phyloP scores from a whole-genome alignment of 2,888 invertebrate genomes.

The Phyllotreta striolata region DNA sequence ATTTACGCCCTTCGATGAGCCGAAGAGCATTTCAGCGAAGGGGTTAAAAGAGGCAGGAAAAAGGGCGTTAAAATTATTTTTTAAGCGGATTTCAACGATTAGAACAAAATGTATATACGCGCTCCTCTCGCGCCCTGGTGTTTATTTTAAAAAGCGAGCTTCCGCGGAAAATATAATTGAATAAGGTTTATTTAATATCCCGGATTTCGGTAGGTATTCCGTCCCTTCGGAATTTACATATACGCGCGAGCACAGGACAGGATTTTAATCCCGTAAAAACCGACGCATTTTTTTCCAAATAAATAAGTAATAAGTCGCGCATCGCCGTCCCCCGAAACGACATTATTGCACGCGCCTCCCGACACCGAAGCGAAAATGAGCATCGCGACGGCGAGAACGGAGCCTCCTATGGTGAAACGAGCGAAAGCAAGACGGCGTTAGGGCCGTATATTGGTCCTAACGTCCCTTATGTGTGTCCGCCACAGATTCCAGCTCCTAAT shows the following conservation, averaged over 20 bases:
- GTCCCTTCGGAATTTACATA: too few species aligned
- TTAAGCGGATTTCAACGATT: constrained; percentile 15
- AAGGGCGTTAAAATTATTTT: constrained; percentile 17
- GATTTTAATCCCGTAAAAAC: too few species aligned
- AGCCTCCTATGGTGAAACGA: constrained; percentile 30
- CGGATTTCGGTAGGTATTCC: constrained; percentile 5
- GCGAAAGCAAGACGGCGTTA: constrained; percentile 43
- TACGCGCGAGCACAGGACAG: too few species aligned
- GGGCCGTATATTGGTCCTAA: constrained; percentile 60
- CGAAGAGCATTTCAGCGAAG: constrained; percentile 7
- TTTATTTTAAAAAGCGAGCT: constrained; percentile 18
- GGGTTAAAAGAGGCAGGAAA: constrained; percentile 3
- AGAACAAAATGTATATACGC: constrained; percentile 10
- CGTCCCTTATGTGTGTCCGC: constrained; percentile 74
- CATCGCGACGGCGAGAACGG: constrained; percentile 27
- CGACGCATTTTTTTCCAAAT: constrained; percentile 1
- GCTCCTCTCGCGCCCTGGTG: too few species aligned
- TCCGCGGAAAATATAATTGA: constrained; percentile 17
- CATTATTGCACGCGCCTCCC: constrained; percentile 34
- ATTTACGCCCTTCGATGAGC: too few species aligned
- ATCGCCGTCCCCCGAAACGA: constrained; percentile 14
- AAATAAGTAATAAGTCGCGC: constrained; percentile 14
- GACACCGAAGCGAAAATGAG: constrained; percentile 39
- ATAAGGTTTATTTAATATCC: constrained; percentile 20
- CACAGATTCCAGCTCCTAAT: constrained; percentile 87